phyloP scores from a whole-genome alignment of 2,113 vertebrate species.

The Pao palembangensis region DNA sequence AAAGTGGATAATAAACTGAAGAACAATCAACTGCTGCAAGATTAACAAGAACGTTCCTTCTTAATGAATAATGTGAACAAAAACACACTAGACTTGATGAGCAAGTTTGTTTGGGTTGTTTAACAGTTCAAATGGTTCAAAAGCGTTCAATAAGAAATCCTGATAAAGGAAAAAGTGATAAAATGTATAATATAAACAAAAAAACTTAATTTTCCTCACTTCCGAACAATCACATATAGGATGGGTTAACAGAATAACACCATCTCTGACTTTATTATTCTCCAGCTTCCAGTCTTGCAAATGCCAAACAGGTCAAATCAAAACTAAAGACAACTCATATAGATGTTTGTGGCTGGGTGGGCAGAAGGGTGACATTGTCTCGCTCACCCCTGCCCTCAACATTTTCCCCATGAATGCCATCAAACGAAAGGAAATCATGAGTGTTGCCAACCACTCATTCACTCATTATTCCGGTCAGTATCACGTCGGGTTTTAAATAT shows the following conservation, averaged over 20 bases:
- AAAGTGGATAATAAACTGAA: too few species aligned
- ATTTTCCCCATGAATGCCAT: slow-evolving; percentile 26
- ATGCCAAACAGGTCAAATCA: slow-evolving; percentile 2
- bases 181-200: background rate
- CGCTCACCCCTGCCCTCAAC: slow-evolving; percentile 9
- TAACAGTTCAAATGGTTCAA: background rate
- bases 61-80: too few species aligned
- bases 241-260: slow-evolving; percentile 8
- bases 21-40: too few species aligned
- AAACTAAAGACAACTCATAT: background rate
- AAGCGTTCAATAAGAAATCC: background rate
- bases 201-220: background rate
- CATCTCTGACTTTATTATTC: too few species aligned
- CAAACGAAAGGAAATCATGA: slow-evolving; percentile 36
- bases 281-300: too few species aligned
- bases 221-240: background rate
- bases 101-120: background rate
- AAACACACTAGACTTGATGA: too few species aligned
- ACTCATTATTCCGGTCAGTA: slow-evolving; percentile 37
- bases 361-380: background rate
- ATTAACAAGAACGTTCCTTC: too few species aligned
- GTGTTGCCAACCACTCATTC: slow-evolving; percentile 36
- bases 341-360: slow-evolving; percentile 1
- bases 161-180: background rate
- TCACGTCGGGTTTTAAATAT: slow-evolving; percentile 62